Conservation (phyloP, 2,113 vertebrate species). For the Pygoscelis adeliae region DNA sequence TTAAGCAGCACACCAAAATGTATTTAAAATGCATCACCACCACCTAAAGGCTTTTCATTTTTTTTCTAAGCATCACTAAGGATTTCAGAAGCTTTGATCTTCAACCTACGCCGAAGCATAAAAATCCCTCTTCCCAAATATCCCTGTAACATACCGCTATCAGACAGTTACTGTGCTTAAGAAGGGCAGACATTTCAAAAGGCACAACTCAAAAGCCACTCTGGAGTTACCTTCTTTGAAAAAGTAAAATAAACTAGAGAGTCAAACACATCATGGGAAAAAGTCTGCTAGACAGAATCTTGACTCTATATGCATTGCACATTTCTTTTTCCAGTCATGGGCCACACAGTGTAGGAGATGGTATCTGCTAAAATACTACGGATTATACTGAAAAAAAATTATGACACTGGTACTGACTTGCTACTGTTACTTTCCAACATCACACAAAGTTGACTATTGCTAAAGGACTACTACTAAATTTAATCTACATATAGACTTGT, state of each 20-base stretch:
- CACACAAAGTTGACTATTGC: background rate
- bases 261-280: background rate
- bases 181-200: background rate
- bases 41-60: background rate
- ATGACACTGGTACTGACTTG: background rate
- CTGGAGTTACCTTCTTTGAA: background rate
- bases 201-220: background rate
- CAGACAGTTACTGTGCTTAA: background rate
- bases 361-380: background rate
- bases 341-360: background rate
- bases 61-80: background rate
- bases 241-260: background rate
- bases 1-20: background rate
- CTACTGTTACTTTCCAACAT: background rate
- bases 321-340: background rate
- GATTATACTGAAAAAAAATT: background rate
- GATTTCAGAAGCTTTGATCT: background rate
- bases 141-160: background rate
- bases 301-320: background rate
- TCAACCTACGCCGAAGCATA: background rate
- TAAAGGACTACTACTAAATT: background rate
- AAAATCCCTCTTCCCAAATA: background rate
- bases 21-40: background rate
- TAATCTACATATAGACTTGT: background rate
- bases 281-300: background rate